A percentile compares a stretch with the other conserved stretches of the same genome.
These are phyloP conservation scores for Cephalopachus bancanus DNA, from an alignment of 2,797 vertebrate species.

Conservation along the genomic window DNA sequence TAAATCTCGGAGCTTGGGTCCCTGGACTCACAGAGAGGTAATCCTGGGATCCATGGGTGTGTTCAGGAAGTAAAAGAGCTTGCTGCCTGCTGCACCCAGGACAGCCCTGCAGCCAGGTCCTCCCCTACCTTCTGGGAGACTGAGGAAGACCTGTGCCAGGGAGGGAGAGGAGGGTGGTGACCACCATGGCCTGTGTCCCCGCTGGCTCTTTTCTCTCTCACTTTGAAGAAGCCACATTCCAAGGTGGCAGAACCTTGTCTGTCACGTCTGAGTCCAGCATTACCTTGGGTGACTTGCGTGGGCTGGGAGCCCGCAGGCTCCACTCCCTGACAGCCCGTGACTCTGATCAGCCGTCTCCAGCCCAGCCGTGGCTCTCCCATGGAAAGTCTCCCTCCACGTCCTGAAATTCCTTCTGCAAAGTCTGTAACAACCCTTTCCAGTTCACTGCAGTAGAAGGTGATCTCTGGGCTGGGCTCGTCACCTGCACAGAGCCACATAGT, in stretches of 20 bases:
- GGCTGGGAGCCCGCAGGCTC: background rate
- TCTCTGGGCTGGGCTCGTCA: background rate
- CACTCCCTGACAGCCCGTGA: background rate
- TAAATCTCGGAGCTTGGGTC: background rate
- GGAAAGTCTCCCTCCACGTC: background rate
- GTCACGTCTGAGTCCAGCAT: background rate
- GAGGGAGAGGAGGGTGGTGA: background rate
- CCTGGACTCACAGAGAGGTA: background rate
- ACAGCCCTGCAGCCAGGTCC: too few relatives aligned
- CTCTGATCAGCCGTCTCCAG: background rate
- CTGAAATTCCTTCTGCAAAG: constrained; percentile 22
- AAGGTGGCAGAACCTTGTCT: too few relatives aligned
- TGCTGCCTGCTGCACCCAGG: too few relatives aligned
- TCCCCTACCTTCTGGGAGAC: too few relatives aligned
- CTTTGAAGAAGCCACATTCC: background rate
- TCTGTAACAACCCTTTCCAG: constrained; percentile 55
- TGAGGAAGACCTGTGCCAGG: background rate
- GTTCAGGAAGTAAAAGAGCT: background rate
- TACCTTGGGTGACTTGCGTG: background rate
- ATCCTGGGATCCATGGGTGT: background rate
- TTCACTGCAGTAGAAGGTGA: constrained; percentile 74
- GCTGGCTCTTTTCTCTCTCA: background rate
- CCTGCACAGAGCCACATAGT: background rate
- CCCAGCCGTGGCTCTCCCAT: accelerated
- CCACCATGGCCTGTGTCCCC: background rate